Evolutionary conservation across 2,113 vertebrate species (phyloP), one percentile per base, ranked within the genome.

Genomic region (Microtus oregoni): DNA sequence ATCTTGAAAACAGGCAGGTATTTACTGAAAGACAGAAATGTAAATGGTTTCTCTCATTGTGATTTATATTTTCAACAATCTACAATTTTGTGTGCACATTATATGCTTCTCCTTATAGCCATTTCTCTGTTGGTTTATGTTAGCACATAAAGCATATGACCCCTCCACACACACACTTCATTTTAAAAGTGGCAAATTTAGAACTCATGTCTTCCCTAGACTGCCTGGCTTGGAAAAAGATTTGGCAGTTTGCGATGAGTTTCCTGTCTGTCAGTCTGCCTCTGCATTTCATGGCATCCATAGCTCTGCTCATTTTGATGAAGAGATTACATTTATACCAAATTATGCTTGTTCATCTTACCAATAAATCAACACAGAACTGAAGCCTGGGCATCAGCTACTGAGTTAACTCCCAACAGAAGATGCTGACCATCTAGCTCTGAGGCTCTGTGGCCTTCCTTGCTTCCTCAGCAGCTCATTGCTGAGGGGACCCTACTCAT

Each of bases 61-160:
- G 12, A 35, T 61, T 87, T 92, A 95, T 96, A 92, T 90, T 95
- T 96, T 90, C 63, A 90, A 50, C 5, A 30, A 30, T 75, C 14
- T 70, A 72, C 22, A 70, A 87, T 52, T 72, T 68, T n/a, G 19
- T 67, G 44, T 17, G 44, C 8, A 67, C 14, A 79, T 47, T 75
- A 44, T 9, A 67, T 68, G 3, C 68, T 89, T 86, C 85, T 75
- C 26, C 47, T 58, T 20, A 73, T 50, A 68, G 1, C 35, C 2
- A 52, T 52, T n/a, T 89, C 8, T 41, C 7, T 50, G 22, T 89
- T 30, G 15, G 13, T 81, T 73, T 38, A 24, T 41, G 7, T 67
- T 88, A 76, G 44, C 68, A 55, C 7, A 32, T 41, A 87, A 91
- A 91, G 0, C 3, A 90, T 58, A 70, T 12, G 6, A 50, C 50